Evolutionary conservation across 2,113 vertebrate genomes (phyloP).

Genomic region (Eurypyga helias): DNA sequence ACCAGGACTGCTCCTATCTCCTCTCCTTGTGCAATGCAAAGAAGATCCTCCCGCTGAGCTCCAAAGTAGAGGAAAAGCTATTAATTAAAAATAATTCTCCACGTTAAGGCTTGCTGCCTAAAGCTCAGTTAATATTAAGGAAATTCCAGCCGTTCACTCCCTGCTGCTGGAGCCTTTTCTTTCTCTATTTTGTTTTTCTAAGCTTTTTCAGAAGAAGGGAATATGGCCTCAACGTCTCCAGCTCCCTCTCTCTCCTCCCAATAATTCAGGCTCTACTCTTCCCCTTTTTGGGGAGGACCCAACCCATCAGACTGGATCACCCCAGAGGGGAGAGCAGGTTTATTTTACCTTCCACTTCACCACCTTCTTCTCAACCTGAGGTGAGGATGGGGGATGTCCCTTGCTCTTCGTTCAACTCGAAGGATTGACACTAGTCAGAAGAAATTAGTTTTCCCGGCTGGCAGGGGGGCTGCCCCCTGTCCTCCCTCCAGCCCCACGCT

Average conservation of each 20-base stretch:
- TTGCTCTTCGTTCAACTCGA: not conserved
- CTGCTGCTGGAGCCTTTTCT: conserved; percentile 34
- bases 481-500: not conserved
- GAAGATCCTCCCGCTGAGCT: conserved; percentile 57
- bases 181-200: conserved; percentile 59
- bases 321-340: not conserved
- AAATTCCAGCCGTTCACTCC: conserved; percentile 53
- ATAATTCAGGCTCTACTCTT: not conserved
- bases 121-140: conserved; percentile 60
- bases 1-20: conserved; percentile 29
- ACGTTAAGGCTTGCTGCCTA: conserved; percentile 28
- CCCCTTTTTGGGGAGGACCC: not conserved
- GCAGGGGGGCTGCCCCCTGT: not conserved
- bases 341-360: not conserved
- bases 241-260: not conserved
- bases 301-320: not conserved
- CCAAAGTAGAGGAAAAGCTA: conserved; percentile 37
- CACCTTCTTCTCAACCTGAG: not conserved
- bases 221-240: rapidly evolving
- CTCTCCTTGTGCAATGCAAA: conserved; percentile 38
- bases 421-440: not conserved
- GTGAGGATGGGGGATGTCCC: not conserved
- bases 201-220: conserved; percentile 1
- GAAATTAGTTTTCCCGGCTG: not conserved
- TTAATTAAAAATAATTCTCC: conserved; percentile 67